Conservation (phyloP, 2,113 vertebrate species). For the Suncus etruscus region DNA sequence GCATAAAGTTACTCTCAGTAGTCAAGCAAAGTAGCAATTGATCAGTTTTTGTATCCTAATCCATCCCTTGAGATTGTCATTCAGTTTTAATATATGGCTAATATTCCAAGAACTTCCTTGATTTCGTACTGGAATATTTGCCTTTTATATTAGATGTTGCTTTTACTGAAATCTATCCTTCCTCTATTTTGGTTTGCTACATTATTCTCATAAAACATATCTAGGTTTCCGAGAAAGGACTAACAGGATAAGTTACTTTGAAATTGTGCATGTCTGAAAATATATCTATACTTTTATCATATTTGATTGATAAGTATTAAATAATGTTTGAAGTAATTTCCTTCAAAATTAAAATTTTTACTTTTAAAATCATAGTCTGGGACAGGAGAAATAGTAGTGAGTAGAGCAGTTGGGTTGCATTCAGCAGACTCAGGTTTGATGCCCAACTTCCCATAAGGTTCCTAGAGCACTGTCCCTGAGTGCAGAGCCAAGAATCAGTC, state of each 20-base stretch:
- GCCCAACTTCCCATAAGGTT: too few relatives aligned
- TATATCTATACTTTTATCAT: neutral
- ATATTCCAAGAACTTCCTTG: neutral
- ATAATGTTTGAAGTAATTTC: neutral
- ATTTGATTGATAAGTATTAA: conserved; percentile 4
- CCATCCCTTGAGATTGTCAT: neutral
- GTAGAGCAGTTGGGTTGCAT: too few relatives aligned
- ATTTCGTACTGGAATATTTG: neutral
- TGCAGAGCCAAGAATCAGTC: too few relatives aligned
- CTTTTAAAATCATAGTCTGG: neutral
- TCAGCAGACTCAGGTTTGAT: too few relatives aligned
- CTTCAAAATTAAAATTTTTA: neutral
- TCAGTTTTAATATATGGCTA: neutral
- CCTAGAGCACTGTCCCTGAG: too few relatives aligned
- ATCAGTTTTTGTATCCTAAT: neutral
- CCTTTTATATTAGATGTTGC: neutral
- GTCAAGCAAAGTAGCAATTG: neutral
- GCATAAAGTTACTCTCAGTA: neutral
- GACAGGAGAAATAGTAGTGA: too few relatives aligned
- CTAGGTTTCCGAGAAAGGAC: neutral
- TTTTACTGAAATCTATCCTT: neutral
- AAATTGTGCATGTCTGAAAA: conserved; percentile 16
- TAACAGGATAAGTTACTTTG: neutral
- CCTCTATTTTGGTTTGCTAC: neutral
- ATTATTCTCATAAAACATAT: neutral